Conservation (phyloP, 2,797 vertebrate genomes). For the Tenualosa ilisha region DNA sequence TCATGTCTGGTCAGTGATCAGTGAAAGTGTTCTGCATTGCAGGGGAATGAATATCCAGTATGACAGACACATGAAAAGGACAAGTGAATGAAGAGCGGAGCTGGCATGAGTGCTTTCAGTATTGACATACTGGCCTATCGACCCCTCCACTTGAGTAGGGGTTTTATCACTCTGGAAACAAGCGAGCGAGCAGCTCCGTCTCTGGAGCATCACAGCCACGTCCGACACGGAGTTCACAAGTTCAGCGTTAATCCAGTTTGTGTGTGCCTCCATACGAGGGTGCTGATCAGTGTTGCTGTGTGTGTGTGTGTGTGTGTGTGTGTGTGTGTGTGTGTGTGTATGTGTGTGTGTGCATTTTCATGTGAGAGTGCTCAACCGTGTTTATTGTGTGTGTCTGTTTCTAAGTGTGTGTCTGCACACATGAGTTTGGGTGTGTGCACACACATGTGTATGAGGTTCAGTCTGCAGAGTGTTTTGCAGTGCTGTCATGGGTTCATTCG, state of each 20-base stretch:
- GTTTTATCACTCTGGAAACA: not conserved
- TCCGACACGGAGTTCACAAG: not conserved
- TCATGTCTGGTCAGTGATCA: too few species aligned
- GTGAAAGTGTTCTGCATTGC: not conserved
- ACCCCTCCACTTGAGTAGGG: not conserved
- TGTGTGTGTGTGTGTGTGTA: not conserved
- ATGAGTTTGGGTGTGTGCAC: not conserved
- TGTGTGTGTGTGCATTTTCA: not conserved
- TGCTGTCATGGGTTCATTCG: not conserved
- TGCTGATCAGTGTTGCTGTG: not conserved
- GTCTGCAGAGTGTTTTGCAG: not conserved
- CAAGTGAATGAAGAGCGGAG: not conserved
- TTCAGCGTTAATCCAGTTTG: not conserved
- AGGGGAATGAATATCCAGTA: not conserved
- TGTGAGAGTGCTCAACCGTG: not conserved
- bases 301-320: slow-evolving; percentile 15
- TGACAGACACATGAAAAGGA: not conserved
- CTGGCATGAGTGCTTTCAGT: not conserved
- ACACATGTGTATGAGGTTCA: not conserved
- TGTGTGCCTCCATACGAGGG: not conserved
- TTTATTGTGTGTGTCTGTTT: slow-evolving; percentile 27
- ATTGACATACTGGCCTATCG: not conserved
- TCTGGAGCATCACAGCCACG: not conserved
- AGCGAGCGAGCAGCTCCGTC: not conserved
- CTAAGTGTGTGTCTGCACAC: slow-evolving; percentile 8